phyloP scores from a whole-genome alignment of 2,888 invertebrate genomes.

The Eupithecia insigniata region DNA sequence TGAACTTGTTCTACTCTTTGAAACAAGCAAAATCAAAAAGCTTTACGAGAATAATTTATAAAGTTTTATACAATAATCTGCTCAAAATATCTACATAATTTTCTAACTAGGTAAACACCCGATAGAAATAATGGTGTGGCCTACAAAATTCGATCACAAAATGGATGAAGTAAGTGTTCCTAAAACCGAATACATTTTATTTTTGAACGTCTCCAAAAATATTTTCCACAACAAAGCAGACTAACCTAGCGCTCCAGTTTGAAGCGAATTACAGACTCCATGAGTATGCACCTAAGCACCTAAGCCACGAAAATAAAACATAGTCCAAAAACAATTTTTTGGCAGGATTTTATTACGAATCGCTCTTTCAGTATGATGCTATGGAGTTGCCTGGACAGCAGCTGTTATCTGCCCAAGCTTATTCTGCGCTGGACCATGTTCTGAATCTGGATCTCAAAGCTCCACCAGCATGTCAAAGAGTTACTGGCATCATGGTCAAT shows the following conservation, averaged over 20 bases:
- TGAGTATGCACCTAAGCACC: no score
- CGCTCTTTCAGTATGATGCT: constrained; percentile 63
- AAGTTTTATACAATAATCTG: neutral
- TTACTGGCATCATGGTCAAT: constrained; percentile 83
- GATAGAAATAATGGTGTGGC: constrained; percentile 68
- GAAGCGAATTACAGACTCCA: no score
- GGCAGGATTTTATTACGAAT: neutral
- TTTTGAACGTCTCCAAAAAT: neutral
- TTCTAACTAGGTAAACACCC: neutral
- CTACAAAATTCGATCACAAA: constrained; percentile 64
- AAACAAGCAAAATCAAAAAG: neutral
- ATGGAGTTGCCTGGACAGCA: constrained; percentile 81
- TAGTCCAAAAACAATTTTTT: neutral
- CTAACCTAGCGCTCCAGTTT: no score
- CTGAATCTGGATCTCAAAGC: constrained; percentile 76
- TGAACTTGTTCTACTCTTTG: no score
- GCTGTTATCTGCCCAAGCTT: constrained; percentile 75
- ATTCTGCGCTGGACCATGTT: constrained; percentile 77
- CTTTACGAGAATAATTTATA: neutral
- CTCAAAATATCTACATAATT: neutral
- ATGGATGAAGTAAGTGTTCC: constrained; percentile 62
- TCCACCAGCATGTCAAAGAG: constrained; percentile 72
- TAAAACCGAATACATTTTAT: neutral
- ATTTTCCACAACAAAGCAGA: neutral
- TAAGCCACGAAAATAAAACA: no score